Evolutionary conservation across 35 echinoderm and acorn worm genomes (phyloP).

Genomic region (Eucidaris tribuloides): DNA sequence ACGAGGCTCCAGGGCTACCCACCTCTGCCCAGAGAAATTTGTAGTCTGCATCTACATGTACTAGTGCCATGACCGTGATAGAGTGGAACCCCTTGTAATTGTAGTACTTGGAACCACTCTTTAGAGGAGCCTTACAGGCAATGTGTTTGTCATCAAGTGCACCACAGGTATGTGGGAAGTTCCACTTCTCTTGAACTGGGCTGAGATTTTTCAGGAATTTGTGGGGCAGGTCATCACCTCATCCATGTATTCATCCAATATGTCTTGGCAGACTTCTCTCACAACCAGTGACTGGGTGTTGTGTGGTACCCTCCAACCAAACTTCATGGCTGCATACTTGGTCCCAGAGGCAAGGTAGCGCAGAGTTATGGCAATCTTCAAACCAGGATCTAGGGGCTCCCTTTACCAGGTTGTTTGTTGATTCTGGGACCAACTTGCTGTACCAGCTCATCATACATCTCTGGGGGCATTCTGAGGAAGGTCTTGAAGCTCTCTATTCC

Average conservation of each 20-base stretch:
- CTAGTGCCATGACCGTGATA: constrained; percentile 24
- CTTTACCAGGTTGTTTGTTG: too few species aligned
- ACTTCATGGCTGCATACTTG: constrained; percentile 38
- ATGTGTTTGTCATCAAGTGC: constrained; percentile 75
- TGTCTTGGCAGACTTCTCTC: too few species aligned
- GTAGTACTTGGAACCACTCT: constrained; percentile 19
- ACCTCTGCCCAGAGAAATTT: constrained; percentile 29
- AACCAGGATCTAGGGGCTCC: constrained; percentile 9
- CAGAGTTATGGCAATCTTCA: constrained; percentile 39
- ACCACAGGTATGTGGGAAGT: constrained; percentile 66
- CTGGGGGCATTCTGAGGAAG: constrained; percentile 41
- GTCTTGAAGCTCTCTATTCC: too few species aligned
- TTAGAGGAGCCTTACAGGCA: constrained; percentile 6
- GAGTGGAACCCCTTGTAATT: constrained; percentile 34
- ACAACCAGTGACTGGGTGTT: constrained; percentile 34
- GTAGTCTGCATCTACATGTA: constrained; percentile 48
- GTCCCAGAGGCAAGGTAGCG: constrained; percentile 21
- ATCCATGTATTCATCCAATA: constrained; percentile 41
- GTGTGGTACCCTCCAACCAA: constrained; percentile 33
- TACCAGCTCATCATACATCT: constrained; percentile 45
- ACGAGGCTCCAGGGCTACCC: not conserved
- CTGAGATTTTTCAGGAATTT: constrained; percentile 3
- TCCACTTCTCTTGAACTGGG: constrained; percentile 47
- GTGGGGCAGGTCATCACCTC: constrained; percentile 52
- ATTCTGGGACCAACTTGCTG: constrained; percentile 32